phyloP scores from a whole-genome alignment of 2,113 vertebrate species.

The Castor canadensis region DNA sequence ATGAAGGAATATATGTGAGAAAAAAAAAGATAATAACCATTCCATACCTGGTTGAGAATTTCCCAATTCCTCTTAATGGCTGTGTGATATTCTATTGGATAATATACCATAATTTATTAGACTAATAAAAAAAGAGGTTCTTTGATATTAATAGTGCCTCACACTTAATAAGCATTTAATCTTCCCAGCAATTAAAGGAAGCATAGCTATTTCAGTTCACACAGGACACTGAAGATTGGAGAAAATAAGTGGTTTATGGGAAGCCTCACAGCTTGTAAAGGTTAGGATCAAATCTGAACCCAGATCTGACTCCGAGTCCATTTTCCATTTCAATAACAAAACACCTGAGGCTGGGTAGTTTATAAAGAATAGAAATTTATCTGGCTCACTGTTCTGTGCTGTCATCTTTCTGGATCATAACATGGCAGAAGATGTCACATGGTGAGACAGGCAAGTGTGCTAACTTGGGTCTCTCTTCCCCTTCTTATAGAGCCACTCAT shows the following conservation, averaged over 20 bases:
- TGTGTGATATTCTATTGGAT: neutral
- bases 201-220: neutral
- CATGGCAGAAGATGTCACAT: rapidly evolving
- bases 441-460: neutral
- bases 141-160: neutral
- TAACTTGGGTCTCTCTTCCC: neutral
- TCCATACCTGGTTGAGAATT: too few relatives aligned
- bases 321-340: neutral
- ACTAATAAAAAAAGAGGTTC: neutral
- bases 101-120: neutral
- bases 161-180: neutral
- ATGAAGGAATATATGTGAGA: too few relatives aligned
- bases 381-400: neutral
- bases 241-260: neutral
- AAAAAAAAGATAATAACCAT: too few relatives aligned
- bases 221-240: neutral
- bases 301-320: too few relatives aligned
- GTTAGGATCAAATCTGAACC: neutral
- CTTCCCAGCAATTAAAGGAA: neutral
- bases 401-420: neutral
- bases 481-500: neutral
- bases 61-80: neutral
- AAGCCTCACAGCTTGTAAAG: neutral
- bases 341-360: neutral
- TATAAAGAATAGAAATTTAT: neutral